Evolutionary conservation across 2,888 invertebrate genomes (phyloP), one percentile per base, ranked within the genome.

Genomic region (Pelosia muscerda): DNA sequence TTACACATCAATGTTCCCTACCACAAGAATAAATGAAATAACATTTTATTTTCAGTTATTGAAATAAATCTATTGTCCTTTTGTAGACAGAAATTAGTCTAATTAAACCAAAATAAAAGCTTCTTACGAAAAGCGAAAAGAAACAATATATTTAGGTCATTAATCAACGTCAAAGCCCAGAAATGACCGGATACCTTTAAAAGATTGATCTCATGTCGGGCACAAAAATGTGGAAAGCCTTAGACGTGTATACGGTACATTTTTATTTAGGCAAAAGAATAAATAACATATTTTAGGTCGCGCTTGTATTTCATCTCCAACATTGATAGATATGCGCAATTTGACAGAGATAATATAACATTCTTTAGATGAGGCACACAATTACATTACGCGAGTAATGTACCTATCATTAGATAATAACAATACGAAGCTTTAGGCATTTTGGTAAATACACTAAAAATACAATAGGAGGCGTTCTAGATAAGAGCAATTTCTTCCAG

Each of bases 91-190:
- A 66, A 55, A 66, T 55, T 25, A 66, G 34, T 15, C 25, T 28
- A 57, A 55, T 63, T 22, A 31, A 60, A 62, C 23, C 55, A 63
- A 31, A 22, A 65, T 60, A 63, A 73, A 76, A 79, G 79, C 80
- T 78, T 78, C 73, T 76, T 82, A 79, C 75, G 72, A 77, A 74
- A 65, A 66, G 49, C 66, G 74, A 80, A 81, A 83, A 86, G 86
- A 86, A 89, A 89, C 88, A 89, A 88, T 88, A 85, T 84, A 85
- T 85, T 81, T 78, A 69, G 76, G 80, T 86, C 90, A 88, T 90
- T 89, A 89, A 90, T 90, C 90, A 89, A 88, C 78, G 89, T 87
- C 89, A 82, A 81, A 81, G 80, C 85, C 81, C 83, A 84, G 82
- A 84, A 87, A 87, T 88, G 88, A 88, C 88, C 87, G 88, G 78